Conservation (phyloP, 2,888 invertebrate genomes). For the Stenurella melanura region DNA sequence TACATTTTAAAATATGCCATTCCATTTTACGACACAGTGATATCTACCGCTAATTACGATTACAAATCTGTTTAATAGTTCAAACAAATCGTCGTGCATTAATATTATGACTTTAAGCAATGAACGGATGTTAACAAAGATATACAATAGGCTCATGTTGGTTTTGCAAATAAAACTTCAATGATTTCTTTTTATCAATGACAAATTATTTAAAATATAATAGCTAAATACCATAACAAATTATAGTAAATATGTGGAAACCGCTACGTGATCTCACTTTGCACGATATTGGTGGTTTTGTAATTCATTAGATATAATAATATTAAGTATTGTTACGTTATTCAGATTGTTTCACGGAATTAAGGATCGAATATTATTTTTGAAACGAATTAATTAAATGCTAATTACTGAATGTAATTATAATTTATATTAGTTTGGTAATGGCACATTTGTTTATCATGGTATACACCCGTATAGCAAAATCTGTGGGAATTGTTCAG, state of each 20-base stretch:
- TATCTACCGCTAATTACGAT: neutral
- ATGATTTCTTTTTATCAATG: conserved; percentile 17
- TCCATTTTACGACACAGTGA: neutral
- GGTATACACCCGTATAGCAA: no score
- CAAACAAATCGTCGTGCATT: neutral
- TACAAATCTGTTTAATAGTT: neutral
- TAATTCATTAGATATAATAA: conserved; percentile 12
- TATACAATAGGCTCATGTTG: conserved; percentile 20
- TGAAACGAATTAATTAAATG: neutral
- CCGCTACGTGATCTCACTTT: conserved; percentile 25
- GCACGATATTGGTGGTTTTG: conserved; percentile 28
- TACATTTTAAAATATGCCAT: neutral
- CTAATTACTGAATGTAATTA: neutral
- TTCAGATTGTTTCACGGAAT: conserved; percentile 7
- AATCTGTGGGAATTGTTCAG: no score
- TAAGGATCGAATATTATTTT: neutral
- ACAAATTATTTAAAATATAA: conserved; percentile 27
- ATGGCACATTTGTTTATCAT: no score
- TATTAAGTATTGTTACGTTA: conserved; percentile 17
- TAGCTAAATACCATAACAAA: conserved; percentile 12
- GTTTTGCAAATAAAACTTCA: neutral
- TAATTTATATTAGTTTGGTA: neutral
- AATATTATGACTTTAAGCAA: neutral
- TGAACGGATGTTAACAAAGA: neutral
- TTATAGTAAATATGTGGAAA: conserved; percentile 20